Conservation (phyloP, 1,140 invertebrate genomes). For the Drosophila obscura region DNA sequence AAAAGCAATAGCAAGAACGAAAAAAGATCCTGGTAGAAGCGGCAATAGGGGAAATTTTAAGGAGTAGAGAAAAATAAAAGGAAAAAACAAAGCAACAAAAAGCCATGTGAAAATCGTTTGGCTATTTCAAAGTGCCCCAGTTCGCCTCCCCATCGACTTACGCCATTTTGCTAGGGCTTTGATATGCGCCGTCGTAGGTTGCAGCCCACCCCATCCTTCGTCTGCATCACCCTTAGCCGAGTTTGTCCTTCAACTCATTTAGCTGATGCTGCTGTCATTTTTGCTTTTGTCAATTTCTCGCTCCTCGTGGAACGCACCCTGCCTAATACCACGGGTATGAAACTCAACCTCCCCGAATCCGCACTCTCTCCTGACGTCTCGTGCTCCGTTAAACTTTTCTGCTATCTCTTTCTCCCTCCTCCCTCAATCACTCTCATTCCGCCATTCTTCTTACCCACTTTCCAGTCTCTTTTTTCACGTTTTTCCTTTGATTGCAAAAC, state of each 20-base stretch:
- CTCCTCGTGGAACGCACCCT: conserved; percentile 52
- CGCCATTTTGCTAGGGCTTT: conserved; percentile 78
- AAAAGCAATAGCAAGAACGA: conserved; percentile 63
- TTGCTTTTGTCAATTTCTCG: conserved; percentile 27
- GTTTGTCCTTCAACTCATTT: conserved; percentile 77
- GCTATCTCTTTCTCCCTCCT: neutral
- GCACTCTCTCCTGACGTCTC: conserved; percentile 20
- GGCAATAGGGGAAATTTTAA: conserved; percentile 22
- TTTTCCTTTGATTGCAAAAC: conserved; percentile 80
- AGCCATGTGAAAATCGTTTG: conserved; percentile 61
- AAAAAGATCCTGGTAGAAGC: conserved; percentile 24
- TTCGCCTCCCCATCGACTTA: conserved; percentile 9
- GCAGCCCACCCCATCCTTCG: neutral
- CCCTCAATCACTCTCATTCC: conserved; percentile 8
- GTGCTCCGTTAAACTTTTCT: conserved; percentile 33
- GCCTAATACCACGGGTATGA: conserved; percentile 25
- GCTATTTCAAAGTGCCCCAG: conserved; percentile 54
- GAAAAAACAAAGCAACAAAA: conserved; percentile 11
- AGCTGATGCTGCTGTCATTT: conserved; percentile 73
- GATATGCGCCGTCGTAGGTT: conserved; percentile 50
- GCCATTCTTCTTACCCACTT: conserved; percentile 5
- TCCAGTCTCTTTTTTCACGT: conserved; percentile 39
- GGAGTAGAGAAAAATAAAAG: conserved; percentile 15
- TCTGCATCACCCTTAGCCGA: neutral
- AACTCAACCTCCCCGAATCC: neutral